Conservation (phyloP, 2,888 invertebrate genomes). For the Drosophila lutescens region DNA sequence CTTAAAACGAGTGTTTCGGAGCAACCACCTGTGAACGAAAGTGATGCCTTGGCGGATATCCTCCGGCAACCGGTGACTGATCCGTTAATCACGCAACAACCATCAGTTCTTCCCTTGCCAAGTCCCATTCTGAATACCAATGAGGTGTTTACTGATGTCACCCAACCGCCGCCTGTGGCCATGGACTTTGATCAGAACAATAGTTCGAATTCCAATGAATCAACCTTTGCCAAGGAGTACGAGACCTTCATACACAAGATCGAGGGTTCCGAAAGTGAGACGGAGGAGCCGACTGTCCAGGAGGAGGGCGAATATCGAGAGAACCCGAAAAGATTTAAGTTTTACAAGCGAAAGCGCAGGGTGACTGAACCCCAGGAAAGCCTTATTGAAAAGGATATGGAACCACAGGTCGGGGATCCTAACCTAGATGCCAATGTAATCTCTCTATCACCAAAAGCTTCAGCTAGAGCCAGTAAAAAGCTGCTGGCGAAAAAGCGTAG, state of each 20-base stretch:
- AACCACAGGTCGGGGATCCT: neutral
- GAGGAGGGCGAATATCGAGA: conserved; percentile 52
- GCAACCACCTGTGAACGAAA: conserved; percentile 25
- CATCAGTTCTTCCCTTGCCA: conserved; percentile 20
- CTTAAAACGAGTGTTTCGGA: conserved; percentile 47
- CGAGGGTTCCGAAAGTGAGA: conserved; percentile 66
- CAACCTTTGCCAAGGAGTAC: conserved; percentile 81
- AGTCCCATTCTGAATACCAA: conserved; percentile 27
- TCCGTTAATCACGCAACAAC: neutral
- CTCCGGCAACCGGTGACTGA: conserved; percentile 20
- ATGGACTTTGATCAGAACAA: conserved; percentile 76
- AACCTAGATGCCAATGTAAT: neutral
- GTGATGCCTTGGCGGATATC: conserved; percentile 43
- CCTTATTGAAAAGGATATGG: too few species aligned
- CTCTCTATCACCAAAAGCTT: conserved; percentile 35
- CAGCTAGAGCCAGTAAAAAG: conserved; percentile 50
- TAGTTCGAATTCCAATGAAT: conserved; percentile 74
- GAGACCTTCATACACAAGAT: conserved; percentile 81
- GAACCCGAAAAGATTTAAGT: conserved; percentile 72
- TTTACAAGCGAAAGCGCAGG: conserved; percentile 77
- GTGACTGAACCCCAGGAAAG: conserved; percentile 53
- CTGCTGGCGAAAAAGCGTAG: conserved; percentile 56
- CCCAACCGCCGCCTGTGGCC: conserved; percentile 7
- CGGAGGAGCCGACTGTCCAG: conserved; percentile 32
- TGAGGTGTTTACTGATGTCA: conserved; percentile 1